Percentiles rank a stretch among this genome's conserved stretches.
Evolutionary conservation across 2,113 vertebrate genomes (phyloP).

Genomic region (Semicossyphus pulcher): DNA sequence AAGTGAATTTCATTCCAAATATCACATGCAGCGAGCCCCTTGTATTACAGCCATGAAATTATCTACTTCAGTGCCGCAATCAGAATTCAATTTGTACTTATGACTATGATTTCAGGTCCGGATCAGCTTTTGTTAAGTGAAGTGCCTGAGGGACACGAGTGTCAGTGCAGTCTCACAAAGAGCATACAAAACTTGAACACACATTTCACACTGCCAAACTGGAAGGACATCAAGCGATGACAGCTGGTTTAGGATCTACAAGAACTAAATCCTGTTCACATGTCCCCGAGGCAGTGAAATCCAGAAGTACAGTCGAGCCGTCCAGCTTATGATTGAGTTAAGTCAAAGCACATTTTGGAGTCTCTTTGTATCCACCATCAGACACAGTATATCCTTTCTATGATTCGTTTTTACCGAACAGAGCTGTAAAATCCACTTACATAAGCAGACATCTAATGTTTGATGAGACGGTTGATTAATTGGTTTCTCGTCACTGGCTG

Average conservation of each 20-base stretch:
- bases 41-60: constrained; percentile 3
- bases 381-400: background rate
- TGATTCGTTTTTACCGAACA: background rate
- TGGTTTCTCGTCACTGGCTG: constrained; percentile 6
- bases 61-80: background rate
- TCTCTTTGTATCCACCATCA: background rate
- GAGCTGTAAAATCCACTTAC: background rate
- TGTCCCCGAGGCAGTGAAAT: constrained; percentile 3
- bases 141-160: constrained; percentile 4
- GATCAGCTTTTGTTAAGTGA: constrained; percentile 27
- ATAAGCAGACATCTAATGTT: background rate
- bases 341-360: constrained; percentile 11
- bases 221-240: constrained; percentile 17
- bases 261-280: constrained; percentile 24
- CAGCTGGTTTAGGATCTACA: constrained; percentile 25
- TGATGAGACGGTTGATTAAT: too few relatives aligned
- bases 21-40: background rate
- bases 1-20: constrained; percentile 58
- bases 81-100: background rate
- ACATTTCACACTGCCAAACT: constrained; percentile 12
- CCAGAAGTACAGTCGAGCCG: background rate
- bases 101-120: background rate
- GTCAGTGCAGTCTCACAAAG: constrained; percentile 15
- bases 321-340: constrained; percentile 13
- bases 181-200: background rate